Conservation (phyloP, 2,113 vertebrate species). For the Proteles cristata region DNA sequence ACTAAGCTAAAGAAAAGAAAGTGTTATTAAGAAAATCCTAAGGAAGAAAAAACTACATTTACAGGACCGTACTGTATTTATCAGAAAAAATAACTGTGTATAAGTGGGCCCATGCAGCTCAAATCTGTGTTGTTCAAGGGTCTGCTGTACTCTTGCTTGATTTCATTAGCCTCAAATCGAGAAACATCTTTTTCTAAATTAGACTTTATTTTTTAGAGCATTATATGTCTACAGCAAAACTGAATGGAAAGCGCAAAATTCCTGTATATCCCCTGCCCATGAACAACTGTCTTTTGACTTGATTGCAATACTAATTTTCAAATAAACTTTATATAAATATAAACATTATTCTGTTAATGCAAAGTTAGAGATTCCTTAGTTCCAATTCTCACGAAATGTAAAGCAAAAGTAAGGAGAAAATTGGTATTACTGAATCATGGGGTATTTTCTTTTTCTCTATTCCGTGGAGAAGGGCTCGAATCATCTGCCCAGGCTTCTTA, state of each 20-base stretch:
- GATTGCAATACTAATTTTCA: not conserved
- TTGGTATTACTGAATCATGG: not conserved
- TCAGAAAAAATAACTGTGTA: not conserved
- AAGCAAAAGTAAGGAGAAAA: conserved; percentile 5
- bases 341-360: not conserved
- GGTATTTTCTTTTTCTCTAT: not conserved
- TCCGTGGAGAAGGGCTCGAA: not conserved
- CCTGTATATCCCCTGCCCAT: not conserved
- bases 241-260: not conserved
- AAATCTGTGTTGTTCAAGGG: not conserved
- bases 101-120: not conserved
- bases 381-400: not conserved
- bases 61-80: not conserved
- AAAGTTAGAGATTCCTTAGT: not conserved
- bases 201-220: not conserved
- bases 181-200: not conserved
- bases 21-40: not conserved
- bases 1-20: not conserved
- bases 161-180: conserved; percentile 27
- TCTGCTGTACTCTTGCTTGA: not conserved
- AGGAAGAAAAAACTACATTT: not conserved
- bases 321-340: conserved; percentile 26
- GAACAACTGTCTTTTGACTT: conserved; percentile 13
- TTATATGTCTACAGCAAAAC: conserved; percentile 24
- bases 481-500: not conserved